Percentiles rank a stretch among this genome's conserved stretches.
phyloP scores from a whole-genome alignment of 1,140 invertebrate genomes.

The Heliconius himera region DNA sequence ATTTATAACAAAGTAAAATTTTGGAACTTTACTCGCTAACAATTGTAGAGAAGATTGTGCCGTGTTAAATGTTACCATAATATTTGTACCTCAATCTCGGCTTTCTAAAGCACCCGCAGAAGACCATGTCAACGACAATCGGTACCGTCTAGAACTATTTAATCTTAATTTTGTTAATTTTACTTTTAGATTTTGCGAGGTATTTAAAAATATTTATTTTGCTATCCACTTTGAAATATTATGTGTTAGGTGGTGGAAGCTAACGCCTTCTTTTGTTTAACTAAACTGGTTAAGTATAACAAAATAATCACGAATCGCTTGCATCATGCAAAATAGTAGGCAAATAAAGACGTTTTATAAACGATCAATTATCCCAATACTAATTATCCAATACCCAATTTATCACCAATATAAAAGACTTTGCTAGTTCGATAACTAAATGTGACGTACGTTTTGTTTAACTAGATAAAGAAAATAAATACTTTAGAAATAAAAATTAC shows the following conservation, averaged over 20 bases:
- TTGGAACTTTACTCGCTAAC: slow-evolving; percentile 7
- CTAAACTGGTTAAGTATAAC: too few species aligned
- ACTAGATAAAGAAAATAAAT: too few species aligned
- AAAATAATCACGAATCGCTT: too few species aligned
- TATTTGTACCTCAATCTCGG: slow-evolving; percentile 55
- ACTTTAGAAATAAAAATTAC: background rate
- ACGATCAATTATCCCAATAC: too few species aligned
- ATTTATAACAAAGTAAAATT: slow-evolving; percentile 23
- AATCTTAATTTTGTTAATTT: background rate
- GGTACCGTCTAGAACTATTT: slow-evolving; percentile 9
- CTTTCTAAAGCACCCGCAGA: slow-evolving; percentile 65
- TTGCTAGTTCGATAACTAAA: too few species aligned
- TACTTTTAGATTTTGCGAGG: background rate
- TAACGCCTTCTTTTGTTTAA: background rate
- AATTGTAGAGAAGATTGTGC: background rate
- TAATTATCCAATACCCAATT: too few species aligned
- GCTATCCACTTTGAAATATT: background rate
- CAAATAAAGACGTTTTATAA: too few species aligned
- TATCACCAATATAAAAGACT: too few species aligned
- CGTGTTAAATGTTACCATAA: slow-evolving; percentile 34
- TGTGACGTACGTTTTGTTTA: too few species aligned
- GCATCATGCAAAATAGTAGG: background rate
- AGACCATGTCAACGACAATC: slow-evolving; percentile 54
- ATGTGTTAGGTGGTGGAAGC: background rate
- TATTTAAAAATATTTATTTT: background rate